Evolutionary conservation across 1,140 invertebrate genomes (phyloP).

Genomic region (Eupristina koningsbergeri): DNA sequence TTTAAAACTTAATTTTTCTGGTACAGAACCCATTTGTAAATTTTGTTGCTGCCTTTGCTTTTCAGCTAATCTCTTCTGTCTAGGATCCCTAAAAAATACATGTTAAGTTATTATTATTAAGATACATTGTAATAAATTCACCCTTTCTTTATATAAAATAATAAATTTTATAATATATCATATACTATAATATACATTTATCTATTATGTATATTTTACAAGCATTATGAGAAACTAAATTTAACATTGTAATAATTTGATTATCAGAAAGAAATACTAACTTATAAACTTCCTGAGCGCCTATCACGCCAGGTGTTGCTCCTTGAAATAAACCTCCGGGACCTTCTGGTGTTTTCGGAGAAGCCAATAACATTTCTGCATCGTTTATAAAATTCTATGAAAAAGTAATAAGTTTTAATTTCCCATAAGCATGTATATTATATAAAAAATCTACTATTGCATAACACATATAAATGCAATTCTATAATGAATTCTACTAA

Average conservation of each 20-base stretch:
- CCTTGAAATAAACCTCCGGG: constrained; percentile 74
- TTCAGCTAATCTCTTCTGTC: constrained; percentile 85
- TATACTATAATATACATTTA: too few species aligned
- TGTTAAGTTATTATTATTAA: too few species aligned
- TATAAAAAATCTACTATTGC: constrained; percentile 45
- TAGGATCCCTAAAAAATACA: constrained; percentile 80
- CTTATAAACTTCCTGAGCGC: constrained; percentile 94
- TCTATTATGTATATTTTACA: too few species aligned
- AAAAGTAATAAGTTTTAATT: constrained; percentile 49
- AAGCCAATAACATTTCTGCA: constrained; percentile 83
- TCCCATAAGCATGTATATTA: background rate
- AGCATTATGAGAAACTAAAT: too few species aligned
- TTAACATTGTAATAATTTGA: too few species aligned
- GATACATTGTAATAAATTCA: too few species aligned
- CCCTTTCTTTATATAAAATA: too few species aligned
- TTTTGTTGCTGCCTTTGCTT: constrained; percentile 81
- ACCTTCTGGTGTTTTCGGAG: constrained; percentile 80
- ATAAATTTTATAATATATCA: too few species aligned
- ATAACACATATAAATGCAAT: constrained; percentile 43
- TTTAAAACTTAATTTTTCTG: constrained; percentile 92
- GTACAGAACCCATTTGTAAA: constrained; percentile 79
- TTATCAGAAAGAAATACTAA: constrained; percentile 64
- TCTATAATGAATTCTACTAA: constrained; percentile 48
- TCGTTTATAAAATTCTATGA: constrained; percentile 86
- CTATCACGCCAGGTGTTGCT: constrained; percentile 92